phyloP scores from a whole-genome alignment of 2,888 invertebrate genomes.

The Heliconius erato region DNA sequence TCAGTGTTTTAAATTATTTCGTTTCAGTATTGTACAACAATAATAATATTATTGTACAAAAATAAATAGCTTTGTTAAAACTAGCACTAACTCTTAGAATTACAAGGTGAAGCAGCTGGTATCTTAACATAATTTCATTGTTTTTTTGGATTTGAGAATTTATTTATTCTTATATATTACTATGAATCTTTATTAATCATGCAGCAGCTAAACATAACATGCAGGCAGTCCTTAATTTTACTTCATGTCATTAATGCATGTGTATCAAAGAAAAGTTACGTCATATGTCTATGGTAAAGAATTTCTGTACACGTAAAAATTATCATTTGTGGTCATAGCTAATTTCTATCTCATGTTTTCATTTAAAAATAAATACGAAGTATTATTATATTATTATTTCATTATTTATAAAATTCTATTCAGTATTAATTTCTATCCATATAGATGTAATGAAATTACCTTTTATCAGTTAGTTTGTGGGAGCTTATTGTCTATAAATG shows the following conservation, averaged over 20 bases:
- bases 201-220: background rate
- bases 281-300: background rate
- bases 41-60: background rate
- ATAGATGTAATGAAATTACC: background rate
- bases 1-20: background rate
- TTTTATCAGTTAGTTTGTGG: background rate
- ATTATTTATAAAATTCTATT: constrained; percentile 4
- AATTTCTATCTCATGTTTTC: too few relatives aligned
- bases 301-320: background rate
- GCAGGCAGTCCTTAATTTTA: background rate
- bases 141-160: too few relatives aligned
- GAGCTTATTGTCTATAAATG: background rate
- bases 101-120: background rate
- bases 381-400: background rate
- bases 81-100: background rate
- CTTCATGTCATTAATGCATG: background rate
- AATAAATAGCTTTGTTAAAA: background rate
- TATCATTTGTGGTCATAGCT: background rate
- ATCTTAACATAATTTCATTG: too few relatives aligned
- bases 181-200: background rate
- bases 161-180: too few relatives aligned
- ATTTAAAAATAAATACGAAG: background rate
- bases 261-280: background rate
- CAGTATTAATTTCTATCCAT: background rate
- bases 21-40: background rate